Percentiles rank a stretch among this genome's conserved stretches.
Conservation (phyloP, 1,140 invertebrate species). For the Globodera ellingtonae region DNA sequence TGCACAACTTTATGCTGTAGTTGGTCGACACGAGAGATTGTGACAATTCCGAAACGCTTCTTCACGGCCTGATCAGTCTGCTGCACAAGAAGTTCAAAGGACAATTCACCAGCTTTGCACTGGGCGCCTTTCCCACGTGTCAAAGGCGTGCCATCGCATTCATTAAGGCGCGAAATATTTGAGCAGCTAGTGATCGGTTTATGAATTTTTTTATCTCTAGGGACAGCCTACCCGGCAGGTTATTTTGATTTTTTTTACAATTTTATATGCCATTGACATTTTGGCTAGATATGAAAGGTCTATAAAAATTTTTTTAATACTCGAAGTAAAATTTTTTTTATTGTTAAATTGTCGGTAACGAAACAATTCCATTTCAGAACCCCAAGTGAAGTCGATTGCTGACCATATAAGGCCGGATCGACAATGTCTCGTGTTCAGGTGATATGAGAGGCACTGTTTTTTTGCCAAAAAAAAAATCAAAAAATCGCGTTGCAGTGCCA, state of each 20-base stretch:
- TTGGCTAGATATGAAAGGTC: no score
- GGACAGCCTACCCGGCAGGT: slow-evolving; percentile 34
- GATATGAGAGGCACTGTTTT: neutral
- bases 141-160: slow-evolving; percentile 27
- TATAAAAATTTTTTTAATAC: no score
- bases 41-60: slow-evolving; percentile 44
- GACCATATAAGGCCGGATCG: slow-evolving; percentile 92
- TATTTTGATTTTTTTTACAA: neutral
- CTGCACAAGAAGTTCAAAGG: slow-evolving; percentile 42
- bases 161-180: slow-evolving; percentile 34
- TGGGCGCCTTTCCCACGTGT: slow-evolving; percentile 47
- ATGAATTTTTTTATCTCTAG: neutral
- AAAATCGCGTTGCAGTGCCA: slow-evolving; percentile 74
- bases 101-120: slow-evolving; percentile 36
- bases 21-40: slow-evolving; percentile 46
- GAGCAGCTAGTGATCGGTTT: slow-evolving; percentile 32
- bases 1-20: slow-evolving; percentile 34
- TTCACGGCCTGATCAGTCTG: slow-evolving; percentile 38
- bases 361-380: slow-evolving; percentile 86
- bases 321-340: no score
- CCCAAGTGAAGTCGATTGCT: slow-evolving; percentile 93
- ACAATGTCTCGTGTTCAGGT: slow-evolving; percentile 82
- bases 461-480: no score
- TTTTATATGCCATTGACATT: neutral
- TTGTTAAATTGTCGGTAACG: slow-evolving; percentile 71